Evolutionary conservation across 2,797 vertebrate genomes (phyloP).

Genomic region (Platyrinchus mystaceus): DNA sequence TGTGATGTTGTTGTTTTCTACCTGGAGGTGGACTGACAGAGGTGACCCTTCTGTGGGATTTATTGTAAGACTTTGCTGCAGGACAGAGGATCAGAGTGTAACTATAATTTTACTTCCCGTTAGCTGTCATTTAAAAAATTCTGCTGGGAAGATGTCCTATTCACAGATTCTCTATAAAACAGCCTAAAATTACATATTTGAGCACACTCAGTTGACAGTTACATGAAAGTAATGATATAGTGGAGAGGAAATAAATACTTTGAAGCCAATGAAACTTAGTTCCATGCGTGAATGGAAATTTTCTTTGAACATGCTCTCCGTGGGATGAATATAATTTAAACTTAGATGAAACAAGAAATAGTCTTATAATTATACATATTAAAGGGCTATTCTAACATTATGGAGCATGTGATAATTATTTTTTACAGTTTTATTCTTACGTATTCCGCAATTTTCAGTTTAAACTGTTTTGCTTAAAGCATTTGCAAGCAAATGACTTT

Average conservation of each 20-base stretch:
- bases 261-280: slow-evolving; percentile 37
- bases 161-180: slow-evolving; percentile 61
- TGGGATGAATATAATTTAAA: slow-evolving; percentile 47
- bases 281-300: slow-evolving; percentile 24
- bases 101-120: slow-evolving; percentile 68
- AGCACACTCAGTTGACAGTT: slow-evolving; percentile 68
- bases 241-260: slow-evolving; percentile 67
- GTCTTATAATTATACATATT: slow-evolving; percentile 18
- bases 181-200: slow-evolving; percentile 69
- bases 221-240: slow-evolving; percentile 62
- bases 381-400: slow-evolving; percentile 2
- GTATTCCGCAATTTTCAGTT: not conserved
- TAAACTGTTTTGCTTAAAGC: not conserved
- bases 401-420: not conserved
- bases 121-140: slow-evolving; percentile 62
- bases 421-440: not conserved
- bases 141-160: slow-evolving; percentile 45
- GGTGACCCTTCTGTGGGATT: not conserved
- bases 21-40: not conserved
- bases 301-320: not conserved
- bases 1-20: not conserved
- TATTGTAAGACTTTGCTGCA: slow-evolving; percentile 38
- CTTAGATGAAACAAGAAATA: slow-evolving; percentile 26
- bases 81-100: slow-evolving; percentile 20
- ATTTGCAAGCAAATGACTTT: not conserved